Evolutionary conservation across 2,113 vertebrate genomes (phyloP).

Genomic region (Pseudorectes ferrugineus): DNA sequence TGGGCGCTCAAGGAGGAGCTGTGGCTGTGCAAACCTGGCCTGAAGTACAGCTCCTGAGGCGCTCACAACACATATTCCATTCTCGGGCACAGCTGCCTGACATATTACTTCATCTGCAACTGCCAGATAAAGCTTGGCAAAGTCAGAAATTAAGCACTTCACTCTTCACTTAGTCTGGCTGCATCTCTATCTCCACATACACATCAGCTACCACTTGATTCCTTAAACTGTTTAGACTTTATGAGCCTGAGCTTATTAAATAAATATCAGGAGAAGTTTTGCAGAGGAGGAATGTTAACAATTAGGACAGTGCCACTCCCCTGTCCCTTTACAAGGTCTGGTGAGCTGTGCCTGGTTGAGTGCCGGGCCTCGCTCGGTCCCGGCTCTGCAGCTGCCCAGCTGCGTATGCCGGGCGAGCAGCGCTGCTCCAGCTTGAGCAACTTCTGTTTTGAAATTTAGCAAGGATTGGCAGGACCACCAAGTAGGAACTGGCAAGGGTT

Average conservation of each 20-base stretch:
- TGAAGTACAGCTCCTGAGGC: background rate
- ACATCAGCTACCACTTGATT: slow-evolving; percentile 21
- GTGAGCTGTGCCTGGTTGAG: background rate
- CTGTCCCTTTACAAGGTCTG: slow-evolving; percentile 8
- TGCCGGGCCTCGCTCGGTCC: background rate
- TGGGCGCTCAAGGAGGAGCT: background rate
- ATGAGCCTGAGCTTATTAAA: slow-evolving; percentile 33
- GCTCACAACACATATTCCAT: background rate
- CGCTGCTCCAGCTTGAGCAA: slow-evolving; percentile 32
- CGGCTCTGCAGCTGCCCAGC: slow-evolving; percentile 12
- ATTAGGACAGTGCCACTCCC: slow-evolving; percentile 31
- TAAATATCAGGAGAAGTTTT: slow-evolving; percentile 23
- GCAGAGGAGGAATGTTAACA: slow-evolving; percentile 45
- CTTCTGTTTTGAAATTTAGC: slow-evolving; percentile 51
- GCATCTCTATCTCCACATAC: background rate
- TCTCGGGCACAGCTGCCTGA: background rate
- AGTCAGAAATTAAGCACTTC: background rate
- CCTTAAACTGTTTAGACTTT: slow-evolving; percentile 15
- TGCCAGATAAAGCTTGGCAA: background rate
- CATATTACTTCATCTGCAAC: background rate
- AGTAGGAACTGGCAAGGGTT: slow-evolving; percentile 57
- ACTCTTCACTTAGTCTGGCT: background rate
- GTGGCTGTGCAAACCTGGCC: background rate
- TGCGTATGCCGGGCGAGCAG: background rate
- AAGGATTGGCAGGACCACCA: slow-evolving; percentile 64